These are phyloP conservation scores for Bombyx mori DNA, from an alignment of 1,140 invertebrate genomes.

Conservation along the genomic window ASM3026992v2 NC_085128.1:6864501-6865000, in stretches of 20 bases:
- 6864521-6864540: conserved; percentile 13
- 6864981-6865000: no score
- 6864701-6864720: conserved; percentile 39
- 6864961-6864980: no score
- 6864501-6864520: conserved; percentile 1
- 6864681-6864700: conserved; percentile 51
- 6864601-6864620: conserved; percentile 35
- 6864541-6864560: conserved; percentile 17
- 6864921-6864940: conserved; percentile 66
- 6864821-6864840: no score
- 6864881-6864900: conserved; percentile 37
- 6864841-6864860: no score
- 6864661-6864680: conserved; percentile 69
- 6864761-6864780: no score
- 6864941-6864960: conserved; percentile 3
- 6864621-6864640: conserved; percentile 33
- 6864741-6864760: no score
- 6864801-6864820: no score
- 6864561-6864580: conserved; percentile 11
- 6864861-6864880: no score
- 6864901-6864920: conserved; percentile 52
- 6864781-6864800: no score
- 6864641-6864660: conserved; percentile 55
- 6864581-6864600: conserved; percentile 26
- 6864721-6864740: neutral